A percentile compares a stretch with the other conserved stretches of the same genome.
These are phyloP conservation scores for Trichopoda pennipes DNA, from an alignment of 2,888 invertebrate genomes.

Conservation along the genomic window DNA sequence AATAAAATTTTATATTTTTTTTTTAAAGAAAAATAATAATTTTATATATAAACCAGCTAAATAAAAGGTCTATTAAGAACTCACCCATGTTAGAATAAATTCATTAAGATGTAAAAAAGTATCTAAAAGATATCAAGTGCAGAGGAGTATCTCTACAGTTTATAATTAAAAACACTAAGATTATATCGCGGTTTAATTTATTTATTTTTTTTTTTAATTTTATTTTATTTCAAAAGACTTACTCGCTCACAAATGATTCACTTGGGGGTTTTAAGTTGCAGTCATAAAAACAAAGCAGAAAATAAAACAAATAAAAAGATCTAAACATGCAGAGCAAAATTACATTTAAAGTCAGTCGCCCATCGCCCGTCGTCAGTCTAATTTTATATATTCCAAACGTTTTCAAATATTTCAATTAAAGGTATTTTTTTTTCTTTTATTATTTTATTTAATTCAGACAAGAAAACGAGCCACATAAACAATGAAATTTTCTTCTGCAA, in stretches of 20 bases:
- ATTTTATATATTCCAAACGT: conserved; percentile 58
- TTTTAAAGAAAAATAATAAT: not conserved
- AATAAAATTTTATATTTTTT: no score
- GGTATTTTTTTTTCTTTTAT: conserved; percentile 26
- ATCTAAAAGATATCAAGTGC: conserved; percentile 26
- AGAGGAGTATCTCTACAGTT: conserved; percentile 41
- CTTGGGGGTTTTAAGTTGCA: conserved; percentile 47
- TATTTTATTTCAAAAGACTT: conserved; percentile 30
- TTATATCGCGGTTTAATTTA: conserved; percentile 59
- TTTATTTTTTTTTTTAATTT: conserved; percentile 19
- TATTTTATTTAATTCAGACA: conserved; percentile 34
- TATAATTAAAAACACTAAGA: conserved; percentile 59
- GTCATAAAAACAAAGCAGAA: conserved; percentile 43
- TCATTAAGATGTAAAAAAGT: conserved; percentile 25
- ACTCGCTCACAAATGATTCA: conserved; percentile 53
- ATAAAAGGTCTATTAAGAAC: conserved; percentile 44
- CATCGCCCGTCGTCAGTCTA: conserved; percentile 37
- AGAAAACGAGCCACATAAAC: conserved; percentile 25
- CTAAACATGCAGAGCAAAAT: conserved; percentile 14
- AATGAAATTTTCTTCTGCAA: conserved; percentile 21
- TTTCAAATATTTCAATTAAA: conserved; percentile 59
- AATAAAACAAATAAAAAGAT: not conserved
- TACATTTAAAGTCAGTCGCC: conserved; percentile 50
- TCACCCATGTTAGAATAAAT: conserved; percentile 46
- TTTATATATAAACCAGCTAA: conserved; percentile 19